Evolutionary conservation across 2,888 invertebrate genomes (phyloP).

Genomic region (Lepidochrysops patricia): DNA sequence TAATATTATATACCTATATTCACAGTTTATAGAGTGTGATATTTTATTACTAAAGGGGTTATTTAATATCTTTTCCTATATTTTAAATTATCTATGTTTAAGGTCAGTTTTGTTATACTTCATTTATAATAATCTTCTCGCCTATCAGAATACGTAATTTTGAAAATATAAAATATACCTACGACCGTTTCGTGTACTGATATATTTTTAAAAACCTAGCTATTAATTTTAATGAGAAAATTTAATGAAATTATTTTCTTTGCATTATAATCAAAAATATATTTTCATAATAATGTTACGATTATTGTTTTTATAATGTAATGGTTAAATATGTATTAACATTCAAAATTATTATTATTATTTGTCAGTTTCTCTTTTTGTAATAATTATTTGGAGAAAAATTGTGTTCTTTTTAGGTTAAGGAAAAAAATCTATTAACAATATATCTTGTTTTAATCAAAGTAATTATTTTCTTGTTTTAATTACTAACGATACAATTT

Average conservation of each 20-base stretch:
- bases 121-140: neutral
- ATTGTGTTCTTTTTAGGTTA: neutral
- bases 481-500: neutral
- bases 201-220: conserved; percentile 11
- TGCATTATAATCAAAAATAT: conserved; percentile 14
- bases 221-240: conserved; percentile 14
- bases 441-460: too few relatives aligned
- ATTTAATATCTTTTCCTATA: neutral
- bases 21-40: too few relatives aligned
- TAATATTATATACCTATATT: too few relatives aligned
- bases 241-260: conserved; percentile 9
- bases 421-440: too few relatives aligned
- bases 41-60: too few relatives aligned
- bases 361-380: neutral
- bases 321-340: neutral
- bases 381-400: too few relatives aligned
- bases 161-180: conserved; percentile 7
- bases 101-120: neutral
- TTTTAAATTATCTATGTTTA: neutral
- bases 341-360: neutral
- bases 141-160: conserved; percentile 11
- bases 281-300: conserved; percentile 10
- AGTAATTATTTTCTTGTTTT: neutral
- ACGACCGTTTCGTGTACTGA: conserved; percentile 5
- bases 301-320: neutral